These are phyloP conservation scores for Schizopygopsis malacanthus DNA, from an alignment of 2,797 vertebrate genomes.

Conservation along the genomic window DNA sequence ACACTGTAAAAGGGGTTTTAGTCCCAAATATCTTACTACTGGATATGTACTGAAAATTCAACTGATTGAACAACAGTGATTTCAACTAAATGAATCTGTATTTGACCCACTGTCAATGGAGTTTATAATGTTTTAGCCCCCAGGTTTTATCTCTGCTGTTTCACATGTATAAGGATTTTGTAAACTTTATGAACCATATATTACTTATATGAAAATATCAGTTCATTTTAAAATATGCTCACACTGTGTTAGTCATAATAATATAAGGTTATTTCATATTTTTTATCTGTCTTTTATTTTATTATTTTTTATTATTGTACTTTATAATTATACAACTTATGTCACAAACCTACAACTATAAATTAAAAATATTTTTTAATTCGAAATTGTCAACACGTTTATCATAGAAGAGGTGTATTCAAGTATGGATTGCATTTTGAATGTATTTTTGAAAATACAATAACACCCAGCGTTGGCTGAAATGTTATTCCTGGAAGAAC, in stretches of 20 bases:
- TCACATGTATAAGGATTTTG: neutral
- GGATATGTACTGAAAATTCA: neutral
- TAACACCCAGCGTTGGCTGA: constrained; percentile 32
- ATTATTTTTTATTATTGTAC: neutral
- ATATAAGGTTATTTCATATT: neutral
- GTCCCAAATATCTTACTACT: neutral
- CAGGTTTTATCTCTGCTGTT: neutral
- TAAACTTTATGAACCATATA: neutral
- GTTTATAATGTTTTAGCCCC: neutral
- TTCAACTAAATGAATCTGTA: neutral
- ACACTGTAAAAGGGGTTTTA: neutral
- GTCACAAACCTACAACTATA: neutral
- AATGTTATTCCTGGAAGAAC: constrained; percentile 47
- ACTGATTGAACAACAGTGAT: constrained; percentile 19
- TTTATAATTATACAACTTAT: neutral
- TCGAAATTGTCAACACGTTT: neutral
- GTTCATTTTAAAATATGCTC: neutral
- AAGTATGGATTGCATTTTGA: constrained; percentile 4
- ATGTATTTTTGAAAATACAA: constrained; percentile 8
- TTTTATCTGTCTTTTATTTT: neutral
- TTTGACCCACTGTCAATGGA: neutral
- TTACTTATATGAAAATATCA: neutral
- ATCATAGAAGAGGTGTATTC: neutral
- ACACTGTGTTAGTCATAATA: neutral
- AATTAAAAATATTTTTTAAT: neutral